phyloP scores from a whole-genome alignment of 2,113 vertebrate genomes.

The Phainopepla nitens region DNA sequence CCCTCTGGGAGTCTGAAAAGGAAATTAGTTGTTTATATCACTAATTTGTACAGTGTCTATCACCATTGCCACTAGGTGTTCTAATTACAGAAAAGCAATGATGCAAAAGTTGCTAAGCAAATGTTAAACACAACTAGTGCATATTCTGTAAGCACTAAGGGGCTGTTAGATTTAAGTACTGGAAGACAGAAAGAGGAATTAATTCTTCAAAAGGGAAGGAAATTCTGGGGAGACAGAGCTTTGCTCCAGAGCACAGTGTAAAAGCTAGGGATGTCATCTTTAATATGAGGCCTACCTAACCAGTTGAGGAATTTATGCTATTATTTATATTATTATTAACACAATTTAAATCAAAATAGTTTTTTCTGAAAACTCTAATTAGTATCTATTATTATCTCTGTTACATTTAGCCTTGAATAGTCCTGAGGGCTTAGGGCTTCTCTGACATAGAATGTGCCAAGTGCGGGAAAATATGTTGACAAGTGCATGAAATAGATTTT shows the following conservation, averaged over 20 bases:
- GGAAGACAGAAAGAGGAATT: background rate
- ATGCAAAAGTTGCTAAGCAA: slow-evolving; percentile 5
- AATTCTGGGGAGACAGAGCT: background rate
- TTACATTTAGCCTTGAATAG: background rate
- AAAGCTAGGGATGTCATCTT: background rate
- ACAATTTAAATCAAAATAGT: background rate
- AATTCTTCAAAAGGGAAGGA: background rate
- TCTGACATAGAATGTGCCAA: background rate
- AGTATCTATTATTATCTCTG: background rate
- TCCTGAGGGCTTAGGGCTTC: background rate
- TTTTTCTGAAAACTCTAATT: background rate
- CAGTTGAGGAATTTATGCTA: background rate
- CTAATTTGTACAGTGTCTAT: background rate
- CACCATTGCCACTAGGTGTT: background rate
- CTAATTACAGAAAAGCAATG: slow-evolving; percentile 21
- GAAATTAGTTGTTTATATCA: background rate
- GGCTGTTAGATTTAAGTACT: background rate
- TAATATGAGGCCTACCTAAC: background rate
- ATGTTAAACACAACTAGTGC: background rate
- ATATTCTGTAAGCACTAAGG: background rate
- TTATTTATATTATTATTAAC: background rate
- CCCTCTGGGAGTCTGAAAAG: background rate
- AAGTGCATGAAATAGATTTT: background rate
- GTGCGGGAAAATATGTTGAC: background rate
- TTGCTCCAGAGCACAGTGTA: background rate